Base-by-base conservation (phyloP, 2,888 invertebrate species). In the Trimorus sp. region DNA sequence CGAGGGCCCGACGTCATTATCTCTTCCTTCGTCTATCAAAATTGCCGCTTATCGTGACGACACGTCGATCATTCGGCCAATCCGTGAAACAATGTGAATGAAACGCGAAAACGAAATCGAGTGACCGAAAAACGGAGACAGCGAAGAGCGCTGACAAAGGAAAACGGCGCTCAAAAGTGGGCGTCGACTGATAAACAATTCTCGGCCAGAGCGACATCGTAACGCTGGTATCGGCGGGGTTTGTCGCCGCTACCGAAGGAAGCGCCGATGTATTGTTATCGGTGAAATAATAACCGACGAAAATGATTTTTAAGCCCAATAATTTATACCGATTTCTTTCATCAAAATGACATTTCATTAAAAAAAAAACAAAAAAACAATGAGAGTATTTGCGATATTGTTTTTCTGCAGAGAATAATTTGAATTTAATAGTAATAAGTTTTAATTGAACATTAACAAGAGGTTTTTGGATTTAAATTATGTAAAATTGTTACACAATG, bases 101-200 rank as follows among this genome's bases (percentile, higher is more conserved):
- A 70, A 51, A 70, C 16, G 14, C n/a, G 14, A 14, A 70, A 15
- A 6, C 26, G 56, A 49, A 16, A 48, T 51, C 48, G 56, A 49
- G 49, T 58, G 16, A 9, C 14, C 16, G 42, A 58, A 59, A 56
- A 48, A 74, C 45, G 36, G 45, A 58, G 12, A 75, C 51, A 66
- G 60, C 56, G 42, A 42, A 62, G 53, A 42, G 26, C 4, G 26
- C 16, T 40, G 9, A 69, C 40, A 77, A 58, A 69, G 58, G 45
- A 77, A 69, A 68, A 66, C 63, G 12, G 15, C 53, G 38, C 40
- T 49, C 48, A 65, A 62, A 79, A 87, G 89, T 86, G 86, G 90
- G 90, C 89, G 90, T 87, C 85, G 86, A 88, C 87, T 85, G 90
- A 90, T 90, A 89, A 88, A 78, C 68, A 65, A 76, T 59, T 56